phyloP scores from a whole-genome alignment of 2,113 vertebrate genomes.

The Ammospiza nelsoni region DNA sequence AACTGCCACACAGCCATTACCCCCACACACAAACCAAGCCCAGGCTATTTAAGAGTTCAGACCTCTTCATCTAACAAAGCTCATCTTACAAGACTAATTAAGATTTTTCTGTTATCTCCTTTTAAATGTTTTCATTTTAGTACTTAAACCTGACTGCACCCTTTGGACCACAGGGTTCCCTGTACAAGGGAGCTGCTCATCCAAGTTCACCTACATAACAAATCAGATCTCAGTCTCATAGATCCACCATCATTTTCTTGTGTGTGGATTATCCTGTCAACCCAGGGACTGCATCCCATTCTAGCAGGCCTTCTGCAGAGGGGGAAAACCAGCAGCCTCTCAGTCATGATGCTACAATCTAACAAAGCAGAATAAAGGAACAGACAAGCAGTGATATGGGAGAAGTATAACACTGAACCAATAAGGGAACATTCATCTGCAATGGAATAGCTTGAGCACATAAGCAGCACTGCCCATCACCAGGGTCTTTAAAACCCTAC shows the following conservation, averaged over 20 bases:
- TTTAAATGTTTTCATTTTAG: neutral
- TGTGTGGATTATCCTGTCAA: neutral
- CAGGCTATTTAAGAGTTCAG: neutral
- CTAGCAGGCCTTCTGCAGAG: neutral
- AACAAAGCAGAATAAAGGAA: neutral
- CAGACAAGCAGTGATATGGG: neutral
- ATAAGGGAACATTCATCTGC: neutral
- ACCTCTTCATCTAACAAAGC: neutral
- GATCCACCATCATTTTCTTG: neutral
- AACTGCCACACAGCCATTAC: neutral
- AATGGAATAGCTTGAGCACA: neutral
- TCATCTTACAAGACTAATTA: neutral
- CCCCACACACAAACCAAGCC: neutral
- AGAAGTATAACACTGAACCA: neutral
- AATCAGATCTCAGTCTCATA: neutral
- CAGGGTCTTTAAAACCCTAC: neutral
- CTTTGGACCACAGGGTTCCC: neutral
- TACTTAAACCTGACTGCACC: neutral
- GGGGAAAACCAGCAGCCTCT: neutral
- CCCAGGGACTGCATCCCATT: neutral
- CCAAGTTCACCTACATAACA: neutral
- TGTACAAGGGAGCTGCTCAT: neutral
- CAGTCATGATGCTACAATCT: neutral
- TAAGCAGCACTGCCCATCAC: neutral
- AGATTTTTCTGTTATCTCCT: neutral